phyloP scores from a whole-genome alignment of 2,888 invertebrate genomes.

The Choreutis nemorana region DNA sequence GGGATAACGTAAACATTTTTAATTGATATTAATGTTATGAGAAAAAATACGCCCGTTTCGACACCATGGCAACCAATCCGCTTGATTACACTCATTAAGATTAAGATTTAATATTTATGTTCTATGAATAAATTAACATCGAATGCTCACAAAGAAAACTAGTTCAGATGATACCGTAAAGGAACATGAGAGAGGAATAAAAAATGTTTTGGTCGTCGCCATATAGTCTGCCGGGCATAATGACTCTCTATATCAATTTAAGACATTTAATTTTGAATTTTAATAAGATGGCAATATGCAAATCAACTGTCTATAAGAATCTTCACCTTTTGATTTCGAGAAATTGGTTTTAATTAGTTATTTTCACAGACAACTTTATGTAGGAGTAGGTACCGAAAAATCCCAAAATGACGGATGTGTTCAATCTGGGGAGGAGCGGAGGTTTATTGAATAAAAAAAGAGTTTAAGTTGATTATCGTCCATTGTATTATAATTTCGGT shows the following conservation, averaged over 20 bases:
- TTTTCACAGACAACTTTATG: too few relatives aligned
- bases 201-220: constrained; percentile 27
- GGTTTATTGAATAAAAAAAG: constrained; percentile 32
- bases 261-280: constrained; percentile 23
- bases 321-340: too few relatives aligned
- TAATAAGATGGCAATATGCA: constrained; percentile 1
- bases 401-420: too few relatives aligned
- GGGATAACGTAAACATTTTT: too few relatives aligned
- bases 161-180: constrained; percentile 25
- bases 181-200: constrained; percentile 16
- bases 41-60: too few relatives aligned
- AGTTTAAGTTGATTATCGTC: constrained; percentile 33
- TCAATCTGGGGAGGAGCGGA: too few relatives aligned
- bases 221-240: constrained; percentile 28
- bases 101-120: constrained; percentile 11
- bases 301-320: neutral
- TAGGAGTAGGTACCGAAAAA: too few relatives aligned
- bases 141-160: constrained; percentile 17
- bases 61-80: constrained; percentile 4
- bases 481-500: constrained; percentile 46
- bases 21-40: neutral
- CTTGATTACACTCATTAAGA: constrained; percentile 6
- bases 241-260: constrained; percentile 24
- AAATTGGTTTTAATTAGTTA: too few relatives aligned
- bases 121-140: constrained; percentile 21